Evolutionary conservation across 1,140 invertebrate genomes (phyloP).

Genomic region (Sesamia nonagrioides): DNA sequence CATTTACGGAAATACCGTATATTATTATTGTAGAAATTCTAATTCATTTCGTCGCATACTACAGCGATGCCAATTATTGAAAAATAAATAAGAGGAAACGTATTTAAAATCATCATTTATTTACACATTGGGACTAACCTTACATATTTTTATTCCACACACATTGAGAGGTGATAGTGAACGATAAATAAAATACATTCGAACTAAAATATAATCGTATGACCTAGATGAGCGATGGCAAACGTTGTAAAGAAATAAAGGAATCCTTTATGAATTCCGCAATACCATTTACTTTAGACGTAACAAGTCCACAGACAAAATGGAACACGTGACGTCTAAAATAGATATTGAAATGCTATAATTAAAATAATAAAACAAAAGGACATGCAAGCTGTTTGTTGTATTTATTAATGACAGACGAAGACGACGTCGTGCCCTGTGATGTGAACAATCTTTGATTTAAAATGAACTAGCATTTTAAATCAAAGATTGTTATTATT

Average conservation of each 20-base stretch:
- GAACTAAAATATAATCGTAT: constrained; percentile 49
- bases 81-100: constrained; percentile 56
- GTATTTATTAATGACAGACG: background rate
- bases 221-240: constrained; percentile 48
- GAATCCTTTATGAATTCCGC: background rate
- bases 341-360: background rate
- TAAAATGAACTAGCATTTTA: background rate
- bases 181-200: constrained; percentile 48
- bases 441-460: too few relatives aligned
- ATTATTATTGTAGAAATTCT: background rate
- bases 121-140: constrained; percentile 65
- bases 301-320: background rate
- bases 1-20: background rate
- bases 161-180: constrained; percentile 42
- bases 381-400: constrained; percentile 4
- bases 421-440: background rate
- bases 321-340: background rate
- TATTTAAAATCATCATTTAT: constrained; percentile 64
- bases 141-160: constrained; percentile 56
- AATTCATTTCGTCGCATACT: background rate
- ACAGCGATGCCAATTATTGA: background rate
- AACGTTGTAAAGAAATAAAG: constrained; percentile 22
- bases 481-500: too few relatives aligned
- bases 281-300: constrained; percentile 30
- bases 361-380: constrained; percentile 8